A percentile compares a stretch with the other conserved stretches of the same genome.
Evolutionary conservation across 2,113 vertebrate species (phyloP).

Genomic region (Archocentrus centrarchus): DNA sequence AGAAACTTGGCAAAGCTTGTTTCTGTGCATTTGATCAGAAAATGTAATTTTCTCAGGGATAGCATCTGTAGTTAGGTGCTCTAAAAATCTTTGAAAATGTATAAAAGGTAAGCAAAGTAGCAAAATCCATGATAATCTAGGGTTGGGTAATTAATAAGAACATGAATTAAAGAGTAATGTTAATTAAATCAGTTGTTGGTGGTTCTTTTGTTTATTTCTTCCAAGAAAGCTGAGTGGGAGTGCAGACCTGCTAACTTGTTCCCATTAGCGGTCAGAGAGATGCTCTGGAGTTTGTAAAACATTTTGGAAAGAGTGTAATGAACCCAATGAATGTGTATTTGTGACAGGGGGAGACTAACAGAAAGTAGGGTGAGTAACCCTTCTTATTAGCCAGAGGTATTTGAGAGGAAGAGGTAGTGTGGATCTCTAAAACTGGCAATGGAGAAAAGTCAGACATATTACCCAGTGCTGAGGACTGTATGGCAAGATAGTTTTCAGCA

Average conservation of each 20-base stretch:
- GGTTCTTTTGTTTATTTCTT: background rate
- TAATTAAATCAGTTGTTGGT: background rate
- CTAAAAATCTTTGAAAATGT: background rate
- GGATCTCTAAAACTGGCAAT: background rate
- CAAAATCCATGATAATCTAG: background rate
- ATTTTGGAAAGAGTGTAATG: constrained; percentile 13
- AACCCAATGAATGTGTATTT: constrained; percentile 21
- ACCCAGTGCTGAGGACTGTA: background rate
- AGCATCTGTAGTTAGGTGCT: background rate
- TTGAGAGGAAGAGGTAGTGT: background rate
- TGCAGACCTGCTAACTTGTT: constrained; percentile 4
- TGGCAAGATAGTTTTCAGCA: background rate
- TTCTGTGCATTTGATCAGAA: background rate
- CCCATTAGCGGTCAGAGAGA: constrained; percentile 50
- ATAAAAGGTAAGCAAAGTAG: background rate
- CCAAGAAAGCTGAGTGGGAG: constrained; percentile 14
- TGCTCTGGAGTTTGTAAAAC: constrained; percentile 34
- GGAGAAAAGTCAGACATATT: background rate
- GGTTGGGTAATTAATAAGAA: background rate
- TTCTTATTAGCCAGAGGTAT: constrained; percentile 16
- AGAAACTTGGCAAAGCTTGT: background rate
- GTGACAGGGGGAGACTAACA: background rate
- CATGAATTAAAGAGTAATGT: background rate
- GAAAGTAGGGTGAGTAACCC: background rate
- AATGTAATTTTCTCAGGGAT: background rate